Conservation (phyloP, 2,797 vertebrate species). For the Myotis findleyi region DNA sequence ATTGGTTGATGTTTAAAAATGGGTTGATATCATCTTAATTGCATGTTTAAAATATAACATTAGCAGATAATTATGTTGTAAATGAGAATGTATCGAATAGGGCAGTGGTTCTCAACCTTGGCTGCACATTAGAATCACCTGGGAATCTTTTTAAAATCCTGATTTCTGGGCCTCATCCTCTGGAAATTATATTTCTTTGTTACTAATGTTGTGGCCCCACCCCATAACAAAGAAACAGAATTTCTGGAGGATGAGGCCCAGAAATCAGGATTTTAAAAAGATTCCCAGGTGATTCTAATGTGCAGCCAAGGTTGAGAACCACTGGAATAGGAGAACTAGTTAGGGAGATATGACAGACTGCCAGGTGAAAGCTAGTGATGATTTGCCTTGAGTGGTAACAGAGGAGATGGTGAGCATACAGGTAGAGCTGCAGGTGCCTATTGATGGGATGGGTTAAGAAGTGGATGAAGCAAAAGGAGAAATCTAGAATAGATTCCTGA, state of each 20-base stretch:
- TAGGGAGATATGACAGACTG: background rate
- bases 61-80: background rate
- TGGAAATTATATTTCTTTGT: too few relatives aligned
- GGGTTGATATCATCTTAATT: background rate
- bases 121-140: too few relatives aligned
- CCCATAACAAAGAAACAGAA: too few relatives aligned
- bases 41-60: background rate
- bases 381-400: background rate
- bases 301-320: too few relatives aligned
- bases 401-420: background rate
- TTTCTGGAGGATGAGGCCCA: too few relatives aligned
- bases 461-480: background rate
- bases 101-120: too few relatives aligned
- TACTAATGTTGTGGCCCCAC: too few relatives aligned
- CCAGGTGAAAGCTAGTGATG: background rate
- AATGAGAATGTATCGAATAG: background rate
- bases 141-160: too few relatives aligned
- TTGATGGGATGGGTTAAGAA: background rate
- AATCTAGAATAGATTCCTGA: background rate
- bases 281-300: too few relatives aligned
- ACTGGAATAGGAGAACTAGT: background rate
- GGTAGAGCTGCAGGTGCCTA: background rate
- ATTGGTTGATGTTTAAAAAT: background rate
- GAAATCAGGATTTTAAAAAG: too few relatives aligned
- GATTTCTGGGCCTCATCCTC: too few relatives aligned